Conservation (phyloP, 2,888 invertebrate genomes). For the Melikaiella ostensackeni region DNA sequence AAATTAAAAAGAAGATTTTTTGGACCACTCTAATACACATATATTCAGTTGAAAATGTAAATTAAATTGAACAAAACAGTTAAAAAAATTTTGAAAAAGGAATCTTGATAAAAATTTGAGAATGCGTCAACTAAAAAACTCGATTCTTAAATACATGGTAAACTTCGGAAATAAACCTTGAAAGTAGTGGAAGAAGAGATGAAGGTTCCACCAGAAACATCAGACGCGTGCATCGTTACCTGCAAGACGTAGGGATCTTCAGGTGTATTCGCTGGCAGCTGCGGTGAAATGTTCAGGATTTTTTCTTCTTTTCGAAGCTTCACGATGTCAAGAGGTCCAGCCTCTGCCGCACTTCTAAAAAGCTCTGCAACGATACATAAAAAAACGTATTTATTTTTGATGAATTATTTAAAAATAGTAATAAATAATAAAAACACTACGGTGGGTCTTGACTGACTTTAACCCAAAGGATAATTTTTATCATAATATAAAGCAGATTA, state of each 20-base stretch:
- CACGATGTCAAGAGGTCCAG: conserved; percentile 83
- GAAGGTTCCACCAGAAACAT: conserved; percentile 28
- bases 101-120: neutral
- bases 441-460: no score
- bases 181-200: conserved; percentile 39
- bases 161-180: conserved; percentile 39
- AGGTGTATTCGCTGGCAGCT: conserved; percentile 80
- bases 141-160: conserved; percentile 37
- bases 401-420: neutral
- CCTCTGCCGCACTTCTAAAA: conserved; percentile 84
- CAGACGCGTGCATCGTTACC: conserved; percentile 66
- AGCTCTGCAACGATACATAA: conserved; percentile 78
- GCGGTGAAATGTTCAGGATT: conserved; percentile 82
- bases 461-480: no score
- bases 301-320: conserved; percentile 82
- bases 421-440: neutral
- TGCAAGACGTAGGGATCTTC: conserved; percentile 80
- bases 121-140: conserved; percentile 17
- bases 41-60: no score
- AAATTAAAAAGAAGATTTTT: no score
- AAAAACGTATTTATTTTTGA: neutral
- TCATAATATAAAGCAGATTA: no score
- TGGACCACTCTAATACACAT: no score
- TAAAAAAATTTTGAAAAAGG: neutral
- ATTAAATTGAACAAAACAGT: no score